phyloP scores from a whole-genome alignment of 2,888 invertebrate genomes.

The Horisme vitalbata region DNA sequence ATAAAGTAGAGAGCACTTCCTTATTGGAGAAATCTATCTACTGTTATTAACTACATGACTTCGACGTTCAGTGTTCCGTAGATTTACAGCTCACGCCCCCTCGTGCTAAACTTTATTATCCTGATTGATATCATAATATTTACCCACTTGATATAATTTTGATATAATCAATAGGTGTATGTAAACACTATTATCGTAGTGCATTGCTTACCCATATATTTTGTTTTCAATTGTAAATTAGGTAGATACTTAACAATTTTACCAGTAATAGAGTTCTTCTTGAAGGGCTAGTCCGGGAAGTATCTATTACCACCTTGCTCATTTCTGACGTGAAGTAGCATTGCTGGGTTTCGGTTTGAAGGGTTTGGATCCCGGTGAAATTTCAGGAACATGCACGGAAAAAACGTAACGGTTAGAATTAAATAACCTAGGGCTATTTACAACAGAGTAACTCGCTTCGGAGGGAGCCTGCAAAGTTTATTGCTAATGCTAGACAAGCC shows the following conservation, averaged over 20 bases:
- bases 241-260: constrained; percentile 24
- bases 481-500: too few relatives aligned
- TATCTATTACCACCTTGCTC: too few relatives aligned
- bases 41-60: constrained; percentile 29
- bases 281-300: too few relatives aligned
- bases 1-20: too few relatives aligned
- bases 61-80: constrained; percentile 42
- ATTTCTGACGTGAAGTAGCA: too few relatives aligned
- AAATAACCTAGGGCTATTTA: too few relatives aligned
- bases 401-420: too few relatives aligned
- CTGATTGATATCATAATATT: constrained; percentile 44
- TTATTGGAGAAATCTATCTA: constrained; percentile 51
- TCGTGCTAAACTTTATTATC: constrained; percentile 51
- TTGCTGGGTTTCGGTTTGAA: too few relatives aligned
- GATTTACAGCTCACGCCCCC: constrained; percentile 65
- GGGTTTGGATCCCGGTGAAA: too few relatives aligned
- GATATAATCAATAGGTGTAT: constrained; percentile 32
- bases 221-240: constrained; percentile 2
- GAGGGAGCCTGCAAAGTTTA: too few relatives aligned
- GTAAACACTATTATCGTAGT: constrained; percentile 9
- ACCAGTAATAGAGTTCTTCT: constrained; percentile 9
- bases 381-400: too few relatives aligned
- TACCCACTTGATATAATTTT: constrained; percentile 40
- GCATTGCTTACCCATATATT: neutral
- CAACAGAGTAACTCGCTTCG: too few relatives aligned